phyloP scores from a whole-genome alignment of 2,888 invertebrate genomes.

The Flexamia atlantica region DNA sequence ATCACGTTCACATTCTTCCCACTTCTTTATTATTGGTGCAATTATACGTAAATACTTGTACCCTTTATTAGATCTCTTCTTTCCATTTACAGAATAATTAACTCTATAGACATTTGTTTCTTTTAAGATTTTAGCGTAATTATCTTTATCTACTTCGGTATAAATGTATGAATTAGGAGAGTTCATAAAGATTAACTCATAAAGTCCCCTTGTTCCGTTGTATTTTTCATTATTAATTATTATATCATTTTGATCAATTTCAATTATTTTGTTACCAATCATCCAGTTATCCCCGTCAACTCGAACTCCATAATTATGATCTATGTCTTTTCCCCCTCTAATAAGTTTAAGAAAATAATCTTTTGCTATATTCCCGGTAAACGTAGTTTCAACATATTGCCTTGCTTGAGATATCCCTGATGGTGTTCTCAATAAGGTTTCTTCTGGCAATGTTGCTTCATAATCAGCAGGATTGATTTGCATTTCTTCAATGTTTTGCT shows the following conservation, averaged over 20 bases:
- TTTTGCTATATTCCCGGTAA: neutral
- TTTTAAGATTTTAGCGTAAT: neutral
- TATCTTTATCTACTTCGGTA: constrained; percentile 14
- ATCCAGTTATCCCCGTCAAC: constrained; percentile 28
- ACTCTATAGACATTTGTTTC: constrained; percentile 25
- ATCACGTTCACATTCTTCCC: no score
- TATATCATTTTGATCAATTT: constrained; percentile 14
- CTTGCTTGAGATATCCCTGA: neutral
- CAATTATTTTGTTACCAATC: constrained; percentile 34
- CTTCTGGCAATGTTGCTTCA: neutral
- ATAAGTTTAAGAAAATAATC: constrained; percentile 21
- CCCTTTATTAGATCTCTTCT: constrained; percentile 34
- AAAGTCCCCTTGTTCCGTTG: constrained; percentile 35
- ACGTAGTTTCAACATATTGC: neutral
- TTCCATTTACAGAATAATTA: constrained; percentile 9
- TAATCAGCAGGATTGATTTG: neutral
- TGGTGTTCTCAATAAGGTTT: constrained; percentile 5
- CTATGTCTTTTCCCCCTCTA: neutral
- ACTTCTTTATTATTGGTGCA: neutral
- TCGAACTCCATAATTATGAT: neutral
- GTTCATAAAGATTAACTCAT: constrained; percentile 46
- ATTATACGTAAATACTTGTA: constrained; percentile 45
- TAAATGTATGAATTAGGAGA: constrained; percentile 10
- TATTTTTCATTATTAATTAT: neutral
- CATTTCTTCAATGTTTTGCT: neutral